Base-by-base conservation (phyloP, 2,797 vertebrate species). In the Premnoplex brunnescens region DNA sequence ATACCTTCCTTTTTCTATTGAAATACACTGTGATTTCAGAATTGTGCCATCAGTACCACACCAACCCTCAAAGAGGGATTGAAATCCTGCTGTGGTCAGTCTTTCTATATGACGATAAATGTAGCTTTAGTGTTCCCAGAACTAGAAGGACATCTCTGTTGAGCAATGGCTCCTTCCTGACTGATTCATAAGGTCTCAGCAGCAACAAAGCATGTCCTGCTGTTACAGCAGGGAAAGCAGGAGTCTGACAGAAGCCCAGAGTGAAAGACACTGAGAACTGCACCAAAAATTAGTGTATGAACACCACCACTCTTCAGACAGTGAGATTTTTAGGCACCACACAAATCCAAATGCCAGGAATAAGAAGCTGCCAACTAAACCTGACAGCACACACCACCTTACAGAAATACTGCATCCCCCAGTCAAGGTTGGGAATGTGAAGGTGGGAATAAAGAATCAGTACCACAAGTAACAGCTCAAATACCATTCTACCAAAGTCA, bases 391-490 rank as follows among this genome's bases (percentile, higher is more conserved):
- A 2, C 11, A 48, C 4, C 32, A 62, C 1, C 34, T 34, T 10
- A 43, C 54, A 75, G 22, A 80, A 88, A 62, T 14, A 12, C 18
- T n/a, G 15, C 43, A 78, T 10, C 51, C 71, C 20, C 34, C 55
- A 71, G 23, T 3, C 54, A 49, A 62, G 20, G 28, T 39, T 0
- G 11, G 56, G n/a, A 51, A 6, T 1, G 3, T 9, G 6, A 75
- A 44, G 22, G 21, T 13, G 32, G 36, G 41, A 83, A 80, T 13
- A 59, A 67, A 56, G 68, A 67, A 80, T 15, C 8, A 0, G 0
- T 6, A 64, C 14, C 43, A 51, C 14, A 85, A 23, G 54, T 8
- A 68, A 68, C 23, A 55, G 1, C 1, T 12, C 22, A 73, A 62
- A 76, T 6, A 22, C 14, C n/a, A 26, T 22, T n/a, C 68, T 11